Percentiles rank a stretch among this genome's conserved stretches.
Conservation (phyloP, 1,140 invertebrate species). For the Lamellibrachia luymesi region DNA sequence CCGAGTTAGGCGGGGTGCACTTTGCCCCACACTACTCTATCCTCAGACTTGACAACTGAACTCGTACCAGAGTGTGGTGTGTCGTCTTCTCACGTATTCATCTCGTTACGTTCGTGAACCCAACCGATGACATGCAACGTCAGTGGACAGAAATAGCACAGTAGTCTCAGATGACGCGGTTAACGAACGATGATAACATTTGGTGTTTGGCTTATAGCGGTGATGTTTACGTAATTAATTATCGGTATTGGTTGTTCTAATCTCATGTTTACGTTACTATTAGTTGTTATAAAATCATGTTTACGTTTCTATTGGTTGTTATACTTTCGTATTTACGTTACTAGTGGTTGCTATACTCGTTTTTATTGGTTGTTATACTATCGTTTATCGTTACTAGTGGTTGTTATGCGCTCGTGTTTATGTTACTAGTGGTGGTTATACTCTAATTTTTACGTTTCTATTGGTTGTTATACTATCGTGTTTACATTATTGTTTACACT, state of each 20-base stretch:
- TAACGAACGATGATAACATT: neutral
- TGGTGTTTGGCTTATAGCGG: neutral
- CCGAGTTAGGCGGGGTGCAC: no score
- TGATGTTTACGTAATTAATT: neutral
- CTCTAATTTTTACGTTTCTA: neutral
- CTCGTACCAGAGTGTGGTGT: neutral
- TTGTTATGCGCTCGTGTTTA: neutral
- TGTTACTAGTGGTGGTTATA: no score
- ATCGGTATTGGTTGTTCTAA: neutral
- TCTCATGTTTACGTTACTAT: no score
- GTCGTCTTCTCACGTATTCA: neutral
- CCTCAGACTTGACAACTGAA: neutral
- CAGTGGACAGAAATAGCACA: neutral
- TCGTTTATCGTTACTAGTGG: neutral
- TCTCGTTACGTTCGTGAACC: neutral
- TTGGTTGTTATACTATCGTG: neutral
- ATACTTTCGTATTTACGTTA: no score
- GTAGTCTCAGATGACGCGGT: neutral
- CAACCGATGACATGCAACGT: neutral
- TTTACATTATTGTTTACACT: neutral
- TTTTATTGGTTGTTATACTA: no score
- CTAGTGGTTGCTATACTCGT: no score
- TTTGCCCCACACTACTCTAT: neutral
- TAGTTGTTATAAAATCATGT: no score
- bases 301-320: neutral